Evolutionary conservation across 2,888 invertebrate genomes (phyloP).

Genomic region (Anoplius nigerrimus): DNA sequence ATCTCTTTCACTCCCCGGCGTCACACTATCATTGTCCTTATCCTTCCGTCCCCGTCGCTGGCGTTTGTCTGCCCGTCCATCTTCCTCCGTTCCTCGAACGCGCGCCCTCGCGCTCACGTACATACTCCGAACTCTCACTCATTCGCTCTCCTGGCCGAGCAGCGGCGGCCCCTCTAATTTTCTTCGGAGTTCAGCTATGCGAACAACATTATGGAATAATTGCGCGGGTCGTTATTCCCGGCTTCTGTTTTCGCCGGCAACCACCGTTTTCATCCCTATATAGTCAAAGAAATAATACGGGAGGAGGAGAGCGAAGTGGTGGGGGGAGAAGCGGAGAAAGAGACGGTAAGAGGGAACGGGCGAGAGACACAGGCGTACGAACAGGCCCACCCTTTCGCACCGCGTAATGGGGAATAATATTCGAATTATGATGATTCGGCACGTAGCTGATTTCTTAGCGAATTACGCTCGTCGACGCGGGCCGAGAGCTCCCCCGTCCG

Average conservation of each 20-base stretch:
- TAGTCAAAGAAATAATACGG: constrained; percentile 45
- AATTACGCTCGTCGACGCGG: constrained; percentile 25
- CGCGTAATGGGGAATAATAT: constrained; percentile 45
- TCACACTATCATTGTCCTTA: constrained; percentile 4
- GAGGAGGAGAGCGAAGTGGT: background rate
- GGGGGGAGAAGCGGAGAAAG: no score
- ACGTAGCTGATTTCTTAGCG: background rate
- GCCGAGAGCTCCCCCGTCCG: background rate
- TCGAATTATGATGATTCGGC: constrained; percentile 32
- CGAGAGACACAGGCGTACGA: background rate
- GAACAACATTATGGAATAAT: constrained; percentile 71
- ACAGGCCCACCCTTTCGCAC: constrained; percentile 30
- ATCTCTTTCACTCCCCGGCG: background rate
- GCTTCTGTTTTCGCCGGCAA: constrained; percentile 56
- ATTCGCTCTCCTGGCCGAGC: constrained; percentile 48
- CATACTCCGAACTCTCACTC: constrained; percentile 52
- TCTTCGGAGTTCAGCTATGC: constrained; percentile 67
- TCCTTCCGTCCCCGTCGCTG: constrained; percentile 24
- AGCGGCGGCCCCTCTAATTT: constrained; percentile 65
- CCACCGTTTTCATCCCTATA: constrained; percentile 46
- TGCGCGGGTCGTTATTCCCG: constrained; percentile 62
- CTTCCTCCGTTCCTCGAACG: constrained; percentile 1
- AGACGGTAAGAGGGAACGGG: background rate
- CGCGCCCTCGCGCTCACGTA: constrained; percentile 39
- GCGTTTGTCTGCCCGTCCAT: constrained; percentile 12